Evolutionary conservation across 2,888 invertebrate species (phyloP).

Genomic region (Sussaba pulchella): DNA sequence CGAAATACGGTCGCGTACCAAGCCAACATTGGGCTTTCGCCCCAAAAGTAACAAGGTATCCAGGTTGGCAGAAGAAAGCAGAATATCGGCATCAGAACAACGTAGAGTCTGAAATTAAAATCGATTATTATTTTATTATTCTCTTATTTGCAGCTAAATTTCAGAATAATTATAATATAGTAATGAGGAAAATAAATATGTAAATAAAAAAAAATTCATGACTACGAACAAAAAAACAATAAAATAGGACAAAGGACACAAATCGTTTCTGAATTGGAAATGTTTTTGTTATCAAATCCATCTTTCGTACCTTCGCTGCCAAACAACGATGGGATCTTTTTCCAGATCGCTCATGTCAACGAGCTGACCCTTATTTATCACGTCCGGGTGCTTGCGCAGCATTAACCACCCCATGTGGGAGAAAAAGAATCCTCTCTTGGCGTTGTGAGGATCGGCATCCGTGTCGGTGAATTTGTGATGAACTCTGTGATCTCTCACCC

Average conservation of each 20-base stretch:
- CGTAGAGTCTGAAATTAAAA: slow-evolving; percentile 88
- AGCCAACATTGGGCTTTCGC: slow-evolving; percentile 89
- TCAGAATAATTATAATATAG: no score
- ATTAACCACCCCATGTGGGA: slow-evolving; percentile 98
- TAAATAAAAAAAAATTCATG: no score
- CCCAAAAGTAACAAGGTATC: slow-evolving; percentile 91
- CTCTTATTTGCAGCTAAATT: no score
- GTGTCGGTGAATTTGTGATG: slow-evolving; percentile 97
- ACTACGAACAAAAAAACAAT: no score
- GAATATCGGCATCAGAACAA: slow-evolving; percentile 90
- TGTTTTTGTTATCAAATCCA: no score
- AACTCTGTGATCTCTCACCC: slow-evolving; percentile 93
- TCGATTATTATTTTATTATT: no score
- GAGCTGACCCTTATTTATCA: slow-evolving; percentile 92
- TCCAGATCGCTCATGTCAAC: slow-evolving; percentile 96
- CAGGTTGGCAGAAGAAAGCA: slow-evolving; percentile 93
- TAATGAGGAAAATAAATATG: no score
- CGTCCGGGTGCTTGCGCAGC: slow-evolving; percentile 94
- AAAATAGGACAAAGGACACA: no score
- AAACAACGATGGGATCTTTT: slow-evolving; percentile 93
- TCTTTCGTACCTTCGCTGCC: slow-evolving; percentile 93
- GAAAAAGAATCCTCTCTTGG: slow-evolving; percentile 96
- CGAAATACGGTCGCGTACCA: slow-evolving; percentile 92
- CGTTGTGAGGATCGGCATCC: slow-evolving; percentile 96
- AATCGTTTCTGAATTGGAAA: no score